These are phyloP conservation scores for Temnothorax rugatulus DNA, from an alignment of 2,888 invertebrate genomes.

Conservation along the genomic window DNA sequence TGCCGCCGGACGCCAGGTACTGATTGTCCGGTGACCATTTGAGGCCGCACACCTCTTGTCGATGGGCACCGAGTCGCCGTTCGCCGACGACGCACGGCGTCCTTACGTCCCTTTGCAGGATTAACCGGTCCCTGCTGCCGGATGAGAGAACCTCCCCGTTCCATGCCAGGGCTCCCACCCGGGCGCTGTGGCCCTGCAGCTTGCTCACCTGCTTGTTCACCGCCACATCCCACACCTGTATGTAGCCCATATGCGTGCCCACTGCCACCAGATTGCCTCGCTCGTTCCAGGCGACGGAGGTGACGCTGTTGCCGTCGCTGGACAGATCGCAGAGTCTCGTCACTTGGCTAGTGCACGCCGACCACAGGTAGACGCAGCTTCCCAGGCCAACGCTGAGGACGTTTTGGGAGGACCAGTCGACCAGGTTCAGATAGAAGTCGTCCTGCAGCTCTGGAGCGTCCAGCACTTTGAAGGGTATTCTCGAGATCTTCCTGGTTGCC, in stretches of 20 bases:
- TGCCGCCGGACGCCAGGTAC: constrained; percentile 98
- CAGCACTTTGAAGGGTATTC: constrained; percentile 99
- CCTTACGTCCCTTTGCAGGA: constrained; percentile 97
- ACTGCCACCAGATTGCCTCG: constrained; percentile 98
- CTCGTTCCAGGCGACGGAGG: constrained; percentile 99
- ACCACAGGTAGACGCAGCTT: constrained; percentile 99
- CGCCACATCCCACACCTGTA: constrained; percentile 99
- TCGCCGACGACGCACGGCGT: constrained; percentile 92
- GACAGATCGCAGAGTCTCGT: constrained; percentile 98
- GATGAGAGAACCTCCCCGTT: constrained; percentile 98
- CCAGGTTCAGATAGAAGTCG: constrained; percentile 98
- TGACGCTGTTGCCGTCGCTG: constrained; percentile 97
- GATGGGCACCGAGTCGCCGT: constrained; percentile 95
- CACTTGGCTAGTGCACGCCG: constrained; percentile 99
- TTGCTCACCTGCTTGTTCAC: constrained; percentile 97
- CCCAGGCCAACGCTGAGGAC: constrained; percentile 99
- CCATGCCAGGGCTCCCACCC: constrained; percentile 98
- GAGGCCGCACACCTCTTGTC: constrained; percentile 98
- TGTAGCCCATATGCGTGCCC: constrained; percentile 98
- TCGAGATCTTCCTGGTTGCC: constrained; percentile 98
- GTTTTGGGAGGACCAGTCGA: constrained; percentile 99
- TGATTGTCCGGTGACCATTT: constrained; percentile 99
- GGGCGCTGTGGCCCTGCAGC: constrained; percentile 96
- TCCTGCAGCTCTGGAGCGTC: constrained; percentile 99
- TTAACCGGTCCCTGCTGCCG: constrained; percentile 97